A percentile compares a stretch with the other conserved stretches of the same genome.
Conservation (phyloP, 64 coral and sea anemone genomes). For the Actinia tenebrosa region DNA sequence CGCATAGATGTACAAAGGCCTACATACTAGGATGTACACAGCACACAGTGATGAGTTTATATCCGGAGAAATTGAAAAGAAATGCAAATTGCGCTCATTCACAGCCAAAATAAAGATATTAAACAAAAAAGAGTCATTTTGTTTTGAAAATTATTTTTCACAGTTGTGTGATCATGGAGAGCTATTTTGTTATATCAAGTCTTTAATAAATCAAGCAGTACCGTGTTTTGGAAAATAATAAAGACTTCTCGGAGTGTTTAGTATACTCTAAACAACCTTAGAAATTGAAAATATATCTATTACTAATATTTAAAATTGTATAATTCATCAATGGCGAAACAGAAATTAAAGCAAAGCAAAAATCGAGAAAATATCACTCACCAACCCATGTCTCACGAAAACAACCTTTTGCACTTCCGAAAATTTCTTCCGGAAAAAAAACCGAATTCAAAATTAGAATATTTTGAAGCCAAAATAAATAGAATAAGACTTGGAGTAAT, state of each 20-base stretch:
- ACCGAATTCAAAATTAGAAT: background rate
- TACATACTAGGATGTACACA: too few species aligned
- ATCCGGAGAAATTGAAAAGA: constrained; percentile 1
- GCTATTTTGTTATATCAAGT: background rate
- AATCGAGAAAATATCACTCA: background rate
- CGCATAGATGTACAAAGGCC: background rate
- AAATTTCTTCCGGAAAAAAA: background rate
- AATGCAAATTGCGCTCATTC: background rate
- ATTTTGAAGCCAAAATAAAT: background rate
- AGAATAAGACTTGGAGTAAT: background rate
- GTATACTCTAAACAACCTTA: background rate
- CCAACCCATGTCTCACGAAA: background rate
- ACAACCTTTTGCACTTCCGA: background rate
- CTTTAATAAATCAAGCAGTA: background rate
- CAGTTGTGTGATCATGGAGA: background rate
- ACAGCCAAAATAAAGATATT: background rate
- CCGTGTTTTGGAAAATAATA: background rate
- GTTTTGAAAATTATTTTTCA: background rate
- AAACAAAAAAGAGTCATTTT: background rate
- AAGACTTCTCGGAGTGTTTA: background rate
- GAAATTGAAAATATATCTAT: background rate
- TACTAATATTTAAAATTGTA: background rate
- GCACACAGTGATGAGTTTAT: background rate
- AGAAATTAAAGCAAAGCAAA: background rate
- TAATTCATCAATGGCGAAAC: background rate